phyloP scores from a whole-genome alignment of 2,888 invertebrate species.

The Synanthedon tipuliformis region DNA sequence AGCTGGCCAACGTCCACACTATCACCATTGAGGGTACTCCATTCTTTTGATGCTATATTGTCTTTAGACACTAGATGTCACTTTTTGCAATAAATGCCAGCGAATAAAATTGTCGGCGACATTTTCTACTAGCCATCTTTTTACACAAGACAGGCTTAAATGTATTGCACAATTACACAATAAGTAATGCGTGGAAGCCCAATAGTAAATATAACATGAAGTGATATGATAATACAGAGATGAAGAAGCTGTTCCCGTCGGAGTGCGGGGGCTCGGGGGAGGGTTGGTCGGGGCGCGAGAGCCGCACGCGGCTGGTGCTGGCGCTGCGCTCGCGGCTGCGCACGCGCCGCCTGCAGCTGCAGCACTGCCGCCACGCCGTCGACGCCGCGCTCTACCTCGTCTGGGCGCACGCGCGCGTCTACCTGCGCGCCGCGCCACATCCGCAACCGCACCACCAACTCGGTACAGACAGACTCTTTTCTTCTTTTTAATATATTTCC shows the following conservation, averaged over 20 bases:
- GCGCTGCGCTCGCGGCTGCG: conserved; percentile 20
- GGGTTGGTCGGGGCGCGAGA: conserved; percentile 2
- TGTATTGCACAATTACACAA: background rate
- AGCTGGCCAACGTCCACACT: conserved; percentile 35
- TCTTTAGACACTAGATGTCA: too few species aligned
- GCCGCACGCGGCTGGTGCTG: conserved; percentile 20
- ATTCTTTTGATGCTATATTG: background rate
- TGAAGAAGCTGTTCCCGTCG: conserved; percentile 59
- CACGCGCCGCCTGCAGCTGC: conserved; percentile 63
- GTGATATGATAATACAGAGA: too few species aligned
- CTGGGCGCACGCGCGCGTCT: conserved; percentile 82
- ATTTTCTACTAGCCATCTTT: too few species aligned
- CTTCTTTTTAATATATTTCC: too few species aligned
- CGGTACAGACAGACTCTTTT: too few species aligned
- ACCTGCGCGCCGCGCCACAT: conserved; percentile 64
- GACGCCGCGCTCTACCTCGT: conserved; percentile 80
- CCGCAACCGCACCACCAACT: conserved; percentile 7
- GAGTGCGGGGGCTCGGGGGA: conserved; percentile 9
- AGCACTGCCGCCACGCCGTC: conserved; percentile 74
- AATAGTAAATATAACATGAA: too few species aligned
- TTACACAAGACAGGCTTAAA: too few species aligned
- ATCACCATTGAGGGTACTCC: conserved; percentile 43
- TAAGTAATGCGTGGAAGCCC: background rate
- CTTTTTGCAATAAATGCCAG: too few species aligned
- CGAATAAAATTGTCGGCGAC: too few species aligned